These are phyloP conservation scores for Carpatolechia fugitivella DNA, from an alignment of 2,888 invertebrate species.

Conservation along the genomic window DNA sequence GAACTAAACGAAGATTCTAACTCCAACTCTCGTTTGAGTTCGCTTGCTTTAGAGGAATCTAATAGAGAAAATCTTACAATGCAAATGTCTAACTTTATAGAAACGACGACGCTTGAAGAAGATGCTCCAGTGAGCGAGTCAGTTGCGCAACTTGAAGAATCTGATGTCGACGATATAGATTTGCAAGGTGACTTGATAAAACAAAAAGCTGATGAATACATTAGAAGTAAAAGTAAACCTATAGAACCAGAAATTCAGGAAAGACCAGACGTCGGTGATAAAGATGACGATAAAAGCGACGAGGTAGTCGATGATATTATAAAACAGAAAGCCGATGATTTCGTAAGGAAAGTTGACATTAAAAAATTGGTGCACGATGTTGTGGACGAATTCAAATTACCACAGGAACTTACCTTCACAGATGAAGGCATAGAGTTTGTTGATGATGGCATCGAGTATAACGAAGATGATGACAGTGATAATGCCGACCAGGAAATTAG, in stretches of 20 bases:
- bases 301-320: slow-evolving; percentile 27
- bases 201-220: slow-evolving; percentile 18
- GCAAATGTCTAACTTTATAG: slow-evolving; percentile 1
- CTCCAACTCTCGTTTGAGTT: not conserved
- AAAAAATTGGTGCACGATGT: not conserved
- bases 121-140: too few relatives aligned
- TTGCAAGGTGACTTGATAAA: slow-evolving; percentile 18
- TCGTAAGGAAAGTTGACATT: slow-evolving; percentile 10
- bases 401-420: not conserved
- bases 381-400: slow-evolving; percentile 6
- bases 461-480: slow-evolving; percentile 38
- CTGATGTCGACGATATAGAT: not conserved
- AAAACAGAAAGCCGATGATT: slow-evolving; percentile 18
- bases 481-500: not conserved
- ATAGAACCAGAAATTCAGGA: not conserved
- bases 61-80: not conserved
- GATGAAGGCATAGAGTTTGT: slow-evolving; percentile 35
- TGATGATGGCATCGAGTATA: slow-evolving; percentile 50
- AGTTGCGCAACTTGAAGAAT: not conserved
- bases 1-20: slow-evolving; percentile 4
- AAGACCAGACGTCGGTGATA: not conserved
- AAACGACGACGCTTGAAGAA: not conserved
- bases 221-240: not conserved
- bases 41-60: not conserved
- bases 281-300: not conserved